A percentile compares a stretch with the other conserved stretches of the same genome.
Evolutionary conservation across 2,888 invertebrate species (phyloP).

Genomic region (Sminthurides aquaticus): DNA sequence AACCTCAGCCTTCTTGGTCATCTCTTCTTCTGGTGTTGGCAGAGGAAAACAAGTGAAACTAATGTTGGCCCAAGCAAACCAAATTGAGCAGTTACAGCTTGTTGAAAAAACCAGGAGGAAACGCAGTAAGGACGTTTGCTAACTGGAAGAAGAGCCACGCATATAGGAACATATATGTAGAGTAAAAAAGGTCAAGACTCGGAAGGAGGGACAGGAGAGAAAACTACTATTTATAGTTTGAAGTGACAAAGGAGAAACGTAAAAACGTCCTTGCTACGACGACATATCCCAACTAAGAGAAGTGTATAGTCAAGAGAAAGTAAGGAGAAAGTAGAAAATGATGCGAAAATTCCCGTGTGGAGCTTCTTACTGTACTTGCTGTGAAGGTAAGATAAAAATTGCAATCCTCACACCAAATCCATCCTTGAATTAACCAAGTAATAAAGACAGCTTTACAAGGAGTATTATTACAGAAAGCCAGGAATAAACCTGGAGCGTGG

Average conservation of each 20-base stretch:
- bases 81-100: no score
- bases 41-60: background rate
- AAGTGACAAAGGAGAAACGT: background rate
- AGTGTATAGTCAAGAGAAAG: background rate
- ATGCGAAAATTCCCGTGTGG: constrained; percentile 17
- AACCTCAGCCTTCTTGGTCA: no score
- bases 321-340: constrained; percentile 5
- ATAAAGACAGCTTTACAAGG: background rate
- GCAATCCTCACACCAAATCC: background rate
- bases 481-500: no score
- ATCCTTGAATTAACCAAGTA: no score
- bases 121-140: no score
- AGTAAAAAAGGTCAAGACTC: no score
- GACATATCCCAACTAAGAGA: background rate
- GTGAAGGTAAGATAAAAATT: constrained; percentile 17
- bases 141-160: no score
- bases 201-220: background rate
- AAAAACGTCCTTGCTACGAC: background rate
- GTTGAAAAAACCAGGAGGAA: background rate
- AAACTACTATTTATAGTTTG: background rate
- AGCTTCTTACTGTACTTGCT: constrained; percentile 20
- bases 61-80: no score
- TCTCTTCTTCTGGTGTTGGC: no score
- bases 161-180: no score
- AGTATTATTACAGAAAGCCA: background rate